Conservation (phyloP, 2,797 vertebrate species). For the Orestias chungarensis region DNA sequence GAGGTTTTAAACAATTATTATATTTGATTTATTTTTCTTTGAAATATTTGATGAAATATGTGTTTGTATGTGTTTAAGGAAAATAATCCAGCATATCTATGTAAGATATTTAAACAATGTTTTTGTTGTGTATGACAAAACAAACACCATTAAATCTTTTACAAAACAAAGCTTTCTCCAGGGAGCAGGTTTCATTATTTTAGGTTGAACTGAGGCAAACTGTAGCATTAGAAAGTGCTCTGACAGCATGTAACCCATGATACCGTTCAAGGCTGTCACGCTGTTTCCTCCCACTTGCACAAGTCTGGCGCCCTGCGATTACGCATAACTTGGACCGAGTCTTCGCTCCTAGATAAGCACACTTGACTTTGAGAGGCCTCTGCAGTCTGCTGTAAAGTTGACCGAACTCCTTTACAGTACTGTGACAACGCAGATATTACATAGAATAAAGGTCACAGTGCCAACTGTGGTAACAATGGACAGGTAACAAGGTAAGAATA, state of each 20-base stretch:
- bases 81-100: slow-evolving; percentile 7
- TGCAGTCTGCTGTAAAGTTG: slow-evolving; percentile 14
- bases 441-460: slow-evolving; percentile 30
- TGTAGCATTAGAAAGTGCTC: slow-evolving; percentile 34
- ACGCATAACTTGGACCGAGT: slow-evolving; percentile 44
- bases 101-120: slow-evolving; percentile 19
- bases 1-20: slow-evolving; percentile 15
- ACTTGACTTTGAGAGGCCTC: slow-evolving; percentile 36
- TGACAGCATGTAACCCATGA: slow-evolving; percentile 45
- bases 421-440: slow-evolving; percentile 15
- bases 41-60: slow-evolving; percentile 3
- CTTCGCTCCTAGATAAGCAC: slow-evolving; percentile 70
- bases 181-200: slow-evolving; percentile 2
- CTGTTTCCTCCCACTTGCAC: slow-evolving; percentile 59
- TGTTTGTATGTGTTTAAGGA: slow-evolving; percentile 20
- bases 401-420: slow-evolving; percentile 3
- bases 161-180: neutral
- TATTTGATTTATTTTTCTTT: slow-evolving; percentile 11
- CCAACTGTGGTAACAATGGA: neutral
- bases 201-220: slow-evolving; percentile 11
- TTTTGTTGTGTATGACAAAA: slow-evolving; percentile 28
- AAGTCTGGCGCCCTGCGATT: slow-evolving; percentile 73
- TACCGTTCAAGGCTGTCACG: slow-evolving; percentile 42
- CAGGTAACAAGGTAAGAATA: slow-evolving; percentile 5
- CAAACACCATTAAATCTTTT: neutral